Base-by-base conservation (phyloP, 2,113 vertebrate species). In the Sceloporus undulatus region DNA sequence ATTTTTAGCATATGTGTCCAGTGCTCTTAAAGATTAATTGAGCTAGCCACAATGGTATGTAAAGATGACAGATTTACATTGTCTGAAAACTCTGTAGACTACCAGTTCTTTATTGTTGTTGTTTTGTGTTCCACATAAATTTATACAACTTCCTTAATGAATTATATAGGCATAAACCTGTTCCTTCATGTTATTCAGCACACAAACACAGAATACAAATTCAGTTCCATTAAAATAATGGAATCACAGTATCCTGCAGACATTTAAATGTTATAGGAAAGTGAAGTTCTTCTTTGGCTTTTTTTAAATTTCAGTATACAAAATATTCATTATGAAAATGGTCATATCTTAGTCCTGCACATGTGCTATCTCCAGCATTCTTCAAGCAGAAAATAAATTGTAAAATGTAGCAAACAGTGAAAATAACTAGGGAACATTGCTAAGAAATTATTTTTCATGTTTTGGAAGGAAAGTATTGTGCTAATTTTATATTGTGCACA, bases 281-380 rank as follows among this genome's bases (percentile, higher is more conserved):
- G 21, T 89, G 4, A n/a, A 14, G 8, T 89, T 54, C 18, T 87
- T 27, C 79, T 91, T 91, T 80, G 29, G 23, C 23, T 27, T 54
- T 2, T 59, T 59, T 93, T 93, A 91, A 80, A 90, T 71, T 71
- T 71, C 68, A 29, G 0, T 91, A 62, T 89, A 86, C 73, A 89
- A 93, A 90, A 94, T 94, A 93, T 86, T 90, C 92, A 93, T 94
- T 94, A 94, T 84, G 19, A 93, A 95, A 92, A 94, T 93, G 92
- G 87, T 75, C 34, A 91, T 87, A 91, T 94, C 94, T 95, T 89
- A 93, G 80, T 94, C 93, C 90, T 86, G 76, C 88, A 92, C n/a
- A 94, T 92, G 76, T 48, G 89, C 29, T 94, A 90, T 90, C 79
- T 89, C 74, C 19, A 83, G 66, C 65, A 94, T 59, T 13, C 84